Percentiles rank a stretch among this genome's conserved stretches.
phyloP scores from a whole-genome alignment of 1,140 invertebrate species.

The Geopemphigus sp. region DNA sequence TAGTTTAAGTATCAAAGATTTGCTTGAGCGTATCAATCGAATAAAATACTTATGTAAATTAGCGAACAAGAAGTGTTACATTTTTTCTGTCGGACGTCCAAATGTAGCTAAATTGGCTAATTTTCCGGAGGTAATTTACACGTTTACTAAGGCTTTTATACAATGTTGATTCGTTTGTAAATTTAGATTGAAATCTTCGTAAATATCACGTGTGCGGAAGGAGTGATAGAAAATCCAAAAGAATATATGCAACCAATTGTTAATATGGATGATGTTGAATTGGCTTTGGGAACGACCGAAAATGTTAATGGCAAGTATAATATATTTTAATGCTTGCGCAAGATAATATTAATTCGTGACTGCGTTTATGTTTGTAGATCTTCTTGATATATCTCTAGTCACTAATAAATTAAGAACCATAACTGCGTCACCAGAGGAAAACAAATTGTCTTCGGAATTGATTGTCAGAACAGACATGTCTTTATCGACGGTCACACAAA shows the following conservation, averaged over 20 bases:
- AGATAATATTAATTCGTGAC: background rate
- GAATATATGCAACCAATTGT: conserved; percentile 88
- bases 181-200: conserved; percentile 86
- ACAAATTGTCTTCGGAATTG: conserved; percentile 51
- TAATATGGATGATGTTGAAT: conserved; percentile 88
- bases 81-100: conserved; percentile 88
- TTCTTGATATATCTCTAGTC: conserved; percentile 43
- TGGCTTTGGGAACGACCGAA: conserved; percentile 63
- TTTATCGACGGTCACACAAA: conserved; percentile 56
- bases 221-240: conserved; percentile 71
- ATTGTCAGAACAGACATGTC: conserved; percentile 54
- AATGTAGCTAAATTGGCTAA: conserved; percentile 92
- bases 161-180: conserved; percentile 47
- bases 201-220: conserved; percentile 85
- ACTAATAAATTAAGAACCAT: conserved; percentile 47
- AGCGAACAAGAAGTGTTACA: conserved; percentile 81
- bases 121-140: conserved; percentile 72
- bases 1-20: conserved; percentile 79
- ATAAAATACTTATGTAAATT: conserved; percentile 71
- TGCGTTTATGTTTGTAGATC: background rate
- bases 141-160: conserved; percentile 43
- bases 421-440: background rate
- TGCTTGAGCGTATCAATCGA: conserved; percentile 71
- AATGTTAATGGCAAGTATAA: background rate
- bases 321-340: background rate